Evolutionary conservation across 1,140 invertebrate genomes (phyloP), one percentile per base, ranked within the genome.

Genomic region (Brachionus koreanus): DNA sequence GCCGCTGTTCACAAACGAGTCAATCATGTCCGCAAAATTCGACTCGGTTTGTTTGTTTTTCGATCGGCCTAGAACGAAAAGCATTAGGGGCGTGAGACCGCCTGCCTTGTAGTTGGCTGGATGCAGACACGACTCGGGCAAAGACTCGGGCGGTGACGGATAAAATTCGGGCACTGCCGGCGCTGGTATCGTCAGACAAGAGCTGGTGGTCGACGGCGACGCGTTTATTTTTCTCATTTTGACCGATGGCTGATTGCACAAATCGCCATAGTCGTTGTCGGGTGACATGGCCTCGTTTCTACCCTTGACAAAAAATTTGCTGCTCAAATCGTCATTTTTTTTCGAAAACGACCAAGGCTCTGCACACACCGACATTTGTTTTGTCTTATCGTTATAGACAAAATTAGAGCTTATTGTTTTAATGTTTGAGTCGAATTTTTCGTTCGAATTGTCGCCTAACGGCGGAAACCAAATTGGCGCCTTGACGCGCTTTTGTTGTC

Each of bases 1-100:
- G 16, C 95, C 95, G 85, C 92, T 91, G 74, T 92, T 91, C 16
- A 98, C 85, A 35, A 99, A 88, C 46, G 93, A 84, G 57, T 79
- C 76, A 25, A 79, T n/a, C 10, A 57, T 35, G 16, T 79, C 76
- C 16, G 49, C 33, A 33, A 4, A 57, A 12, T 76, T 57, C 0
- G 49, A 61, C 29, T 65, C 76, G 35, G 13, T 42, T 19, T 57
- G 37, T 23, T 57, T 61, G 23, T 42, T 25, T 35, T 37, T 61
- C 5, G 76, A 61, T 4, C 76, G 19, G 33, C 76, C 76, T 25
- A 79, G 5, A 12, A 79, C 61, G 10, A 79, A 79, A 0, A 79
- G 37, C 76, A 79, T 79, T n/a, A 79, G 39, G 4, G 76, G 76
- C 2, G 76, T 79, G 1, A 79, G 76, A 5, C 76, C 76, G n/a